Evolutionary conservation across 2,888 invertebrate genomes (phyloP), one percentile per base, ranked within the genome.

Genomic region (Oscheius myriophilus): DNA sequence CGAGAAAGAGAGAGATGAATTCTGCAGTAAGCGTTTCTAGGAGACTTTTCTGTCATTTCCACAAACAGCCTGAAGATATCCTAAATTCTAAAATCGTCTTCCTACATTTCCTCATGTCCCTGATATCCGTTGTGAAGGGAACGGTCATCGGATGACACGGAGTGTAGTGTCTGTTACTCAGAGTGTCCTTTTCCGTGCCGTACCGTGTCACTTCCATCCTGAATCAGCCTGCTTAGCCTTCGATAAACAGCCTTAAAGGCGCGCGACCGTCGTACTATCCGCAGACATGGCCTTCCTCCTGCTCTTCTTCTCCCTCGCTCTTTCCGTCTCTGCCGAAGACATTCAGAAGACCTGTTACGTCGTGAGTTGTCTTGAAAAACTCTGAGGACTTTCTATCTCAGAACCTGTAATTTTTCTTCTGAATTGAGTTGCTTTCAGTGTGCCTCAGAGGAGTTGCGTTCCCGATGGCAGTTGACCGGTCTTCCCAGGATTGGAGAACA

Each of bases 381-480:
- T 18, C 1, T 14, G 25, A 3, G 14, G 18, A 4, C 25, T 52
- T 25, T 7, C 12, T 51, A 43, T 14, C 43, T 16, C 11, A 43
- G 11, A 43, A 16, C 12, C 43, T 43, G 16, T 54, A 12, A 12
- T 14, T 9, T 12, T n/a, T 14, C n/a, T 39, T 11, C 16, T 14
- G 26, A 55, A 18, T 43, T 12, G 2, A 26, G 25, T 16, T 12
- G 18, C 18, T 55, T 59, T 68, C 63, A 75, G 75, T 75, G 75
- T 62, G 75, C 73, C 2, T 69, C 72, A 1, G 18, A 61, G 21
- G 63, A 57, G 0, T 61, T 79, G 14, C 68, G 58, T 26, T 55
- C 53, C 43, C 70, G 71, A 61, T 79, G 79, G 79, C 71, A 55
- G 46, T 26, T 79, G 53, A 79, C 79, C 51, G 79, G 79, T 33